phyloP scores from a whole-genome alignment of 1,140 invertebrate genomes.

The Scaptomyza hsui region DNA sequence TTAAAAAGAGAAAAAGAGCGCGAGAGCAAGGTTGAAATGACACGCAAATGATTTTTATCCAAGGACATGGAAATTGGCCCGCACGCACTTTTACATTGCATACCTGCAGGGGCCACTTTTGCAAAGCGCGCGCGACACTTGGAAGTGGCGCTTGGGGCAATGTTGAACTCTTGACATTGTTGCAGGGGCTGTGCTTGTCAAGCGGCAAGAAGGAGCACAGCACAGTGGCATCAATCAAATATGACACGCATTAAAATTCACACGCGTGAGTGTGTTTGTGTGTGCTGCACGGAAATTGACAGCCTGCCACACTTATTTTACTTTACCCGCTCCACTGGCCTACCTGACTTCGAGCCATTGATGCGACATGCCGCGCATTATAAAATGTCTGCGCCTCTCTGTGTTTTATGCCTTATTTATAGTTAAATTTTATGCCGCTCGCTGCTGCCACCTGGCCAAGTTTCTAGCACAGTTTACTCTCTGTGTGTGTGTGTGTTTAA shows the following conservation, averaged over 20 bases:
- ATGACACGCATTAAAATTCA: constrained; percentile 81
- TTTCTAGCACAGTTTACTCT: constrained; percentile 27
- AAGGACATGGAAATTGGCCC: constrained; percentile 26
- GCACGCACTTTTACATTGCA: constrained; percentile 73
- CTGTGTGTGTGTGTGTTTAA: constrained; percentile 29
- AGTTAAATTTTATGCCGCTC: constrained; percentile 53
- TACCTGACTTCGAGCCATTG: constrained; percentile 6
- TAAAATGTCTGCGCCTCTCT: constrained; percentile 42
- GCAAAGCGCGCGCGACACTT: constrained; percentile 36
- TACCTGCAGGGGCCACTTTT: constrained; percentile 72
- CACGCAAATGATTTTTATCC: constrained; percentile 45
- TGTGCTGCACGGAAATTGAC: constrained; percentile 48
- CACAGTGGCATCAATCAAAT: constrained; percentile 76
- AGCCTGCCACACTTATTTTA: constrained; percentile 9
- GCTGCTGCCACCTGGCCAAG: constrained; percentile 34
- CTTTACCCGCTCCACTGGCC: not conserved
- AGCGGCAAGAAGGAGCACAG: not conserved
- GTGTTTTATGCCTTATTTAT: constrained; percentile 57
- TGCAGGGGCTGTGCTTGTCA: constrained; percentile 25
- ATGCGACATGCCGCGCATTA: constrained; percentile 53
- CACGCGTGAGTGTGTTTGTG: constrained; percentile 20
- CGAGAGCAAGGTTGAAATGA: constrained; percentile 15
- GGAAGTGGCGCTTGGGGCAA: constrained; percentile 66
- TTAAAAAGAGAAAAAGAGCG: not conserved
- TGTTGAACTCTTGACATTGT: constrained; percentile 80